phyloP scores from a whole-genome alignment of 2,113 vertebrate genomes.

The Oceanodroma tethys region DNA sequence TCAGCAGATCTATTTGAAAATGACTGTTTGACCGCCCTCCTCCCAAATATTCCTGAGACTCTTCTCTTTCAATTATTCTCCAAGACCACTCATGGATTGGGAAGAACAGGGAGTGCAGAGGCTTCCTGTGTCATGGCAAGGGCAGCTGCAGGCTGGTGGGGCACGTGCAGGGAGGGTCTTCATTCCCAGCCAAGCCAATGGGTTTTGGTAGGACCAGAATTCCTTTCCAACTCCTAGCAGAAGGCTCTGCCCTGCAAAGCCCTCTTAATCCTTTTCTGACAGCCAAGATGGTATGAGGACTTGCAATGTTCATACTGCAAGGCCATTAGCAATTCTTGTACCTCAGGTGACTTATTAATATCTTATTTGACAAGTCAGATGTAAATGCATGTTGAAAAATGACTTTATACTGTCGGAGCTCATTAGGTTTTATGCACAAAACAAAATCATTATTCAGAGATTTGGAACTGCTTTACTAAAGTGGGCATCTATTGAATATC shows the following conservation, averaged over 20 bases:
- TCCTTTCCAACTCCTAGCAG: not conserved
- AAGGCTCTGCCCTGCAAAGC: not conserved
- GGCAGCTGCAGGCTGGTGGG: not conserved
- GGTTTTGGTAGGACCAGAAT: not conserved
- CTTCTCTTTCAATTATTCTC: not conserved
- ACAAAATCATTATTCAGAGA: conserved; percentile 67
- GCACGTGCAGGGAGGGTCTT: not conserved
- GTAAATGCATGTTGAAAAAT: conserved; percentile 21
- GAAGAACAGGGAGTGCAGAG: not conserved
- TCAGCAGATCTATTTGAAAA: not conserved
- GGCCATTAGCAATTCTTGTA: not conserved
- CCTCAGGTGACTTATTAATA: conserved; percentile 23
- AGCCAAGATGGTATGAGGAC: not conserved
- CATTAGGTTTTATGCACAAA: conserved; percentile 59
- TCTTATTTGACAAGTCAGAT: not conserved
- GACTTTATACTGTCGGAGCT: conserved; percentile 28
- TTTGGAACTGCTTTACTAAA: conserved; percentile 62
- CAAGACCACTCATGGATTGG: not conserved
- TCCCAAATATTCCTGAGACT: not conserved
- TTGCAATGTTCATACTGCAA: not conserved
- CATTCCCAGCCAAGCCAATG: not conserved
- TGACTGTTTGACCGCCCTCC: rapidly evolving
- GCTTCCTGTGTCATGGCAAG: not conserved
- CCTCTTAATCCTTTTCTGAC: not conserved
- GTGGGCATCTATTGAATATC: conserved; percentile 65